phyloP scores from a whole-genome alignment of 92 coral and sea anemone species.

The Metridium senile region DNA sequence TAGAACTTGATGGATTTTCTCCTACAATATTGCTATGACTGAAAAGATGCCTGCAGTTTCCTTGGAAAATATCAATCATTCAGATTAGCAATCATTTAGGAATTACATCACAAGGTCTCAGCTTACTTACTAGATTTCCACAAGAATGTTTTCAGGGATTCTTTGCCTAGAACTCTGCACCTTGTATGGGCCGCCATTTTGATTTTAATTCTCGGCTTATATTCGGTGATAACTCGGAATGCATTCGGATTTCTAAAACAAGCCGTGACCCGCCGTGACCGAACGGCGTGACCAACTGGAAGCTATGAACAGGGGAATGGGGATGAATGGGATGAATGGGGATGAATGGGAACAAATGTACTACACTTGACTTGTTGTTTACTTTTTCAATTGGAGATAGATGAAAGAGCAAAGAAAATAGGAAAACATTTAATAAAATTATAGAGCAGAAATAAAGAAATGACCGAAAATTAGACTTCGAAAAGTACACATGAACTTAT shows the following conservation, averaged over 20 bases:
- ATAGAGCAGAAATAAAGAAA: too few species aligned
- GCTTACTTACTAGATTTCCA: slow-evolving; percentile 16
- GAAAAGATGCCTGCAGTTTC: not conserved
- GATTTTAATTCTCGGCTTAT: slow-evolving; percentile 12
- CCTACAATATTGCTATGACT: not conserved
- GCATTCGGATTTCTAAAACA: slow-evolving; percentile 1
- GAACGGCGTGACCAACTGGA: too few species aligned
- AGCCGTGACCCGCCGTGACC: too few species aligned
- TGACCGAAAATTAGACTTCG: too few species aligned
- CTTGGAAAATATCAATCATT: not conserved
- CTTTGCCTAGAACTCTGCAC: slow-evolving; percentile 7
- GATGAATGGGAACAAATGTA: too few species aligned
- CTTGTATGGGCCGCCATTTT: slow-evolving; percentile 53
- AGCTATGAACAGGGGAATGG: too few species aligned
- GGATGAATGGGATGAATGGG: too few species aligned
- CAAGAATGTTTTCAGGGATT: not conserved
- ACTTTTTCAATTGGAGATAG: too few species aligned
- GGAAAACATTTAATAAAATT: too few species aligned
- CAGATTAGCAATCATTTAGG: not conserved
- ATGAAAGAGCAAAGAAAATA: too few species aligned
- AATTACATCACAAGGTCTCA: not conserved
- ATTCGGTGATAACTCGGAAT: slow-evolving; percentile 16
- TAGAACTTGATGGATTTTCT: not conserved
- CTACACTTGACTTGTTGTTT: too few species aligned
- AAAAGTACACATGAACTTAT: too few species aligned